Conservation (phyloP, 2,797 vertebrate species). For the Alosa sapidissima region DNA sequence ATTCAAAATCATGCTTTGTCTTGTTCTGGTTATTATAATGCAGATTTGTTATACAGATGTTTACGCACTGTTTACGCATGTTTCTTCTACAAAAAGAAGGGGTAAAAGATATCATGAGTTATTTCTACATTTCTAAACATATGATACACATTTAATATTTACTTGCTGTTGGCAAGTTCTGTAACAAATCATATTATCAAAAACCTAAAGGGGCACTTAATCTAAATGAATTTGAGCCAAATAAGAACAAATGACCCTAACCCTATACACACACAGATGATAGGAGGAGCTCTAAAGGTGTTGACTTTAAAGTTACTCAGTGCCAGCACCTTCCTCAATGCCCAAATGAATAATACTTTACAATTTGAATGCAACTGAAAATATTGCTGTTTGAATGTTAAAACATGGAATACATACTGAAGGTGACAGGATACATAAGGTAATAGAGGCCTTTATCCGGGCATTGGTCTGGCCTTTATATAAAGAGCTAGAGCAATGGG, state of each 20-base stretch:
- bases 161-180: background rate
- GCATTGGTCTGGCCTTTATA: background rate
- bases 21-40: background rate
- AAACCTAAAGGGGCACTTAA: background rate
- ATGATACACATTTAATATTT: slow-evolving; percentile 8
- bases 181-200: background rate
- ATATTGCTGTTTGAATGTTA: background rate
- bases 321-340: background rate
- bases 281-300: background rate
- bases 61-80: background rate
- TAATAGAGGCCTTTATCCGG: background rate
- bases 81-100: background rate
- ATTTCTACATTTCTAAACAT: background rate
- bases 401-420: background rate
- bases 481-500: too few relatives aligned
- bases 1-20: background rate
- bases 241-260: background rate
- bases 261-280: background rate
- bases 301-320: background rate
- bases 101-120: background rate
- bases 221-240: background rate
- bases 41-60: background rate
- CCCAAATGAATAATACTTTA: slow-evolving; percentile 12
- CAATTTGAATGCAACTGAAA: background rate
- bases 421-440: background rate